Conservation (phyloP, 2,888 invertebrate genomes). For the Syrista parreyssii region DNA sequence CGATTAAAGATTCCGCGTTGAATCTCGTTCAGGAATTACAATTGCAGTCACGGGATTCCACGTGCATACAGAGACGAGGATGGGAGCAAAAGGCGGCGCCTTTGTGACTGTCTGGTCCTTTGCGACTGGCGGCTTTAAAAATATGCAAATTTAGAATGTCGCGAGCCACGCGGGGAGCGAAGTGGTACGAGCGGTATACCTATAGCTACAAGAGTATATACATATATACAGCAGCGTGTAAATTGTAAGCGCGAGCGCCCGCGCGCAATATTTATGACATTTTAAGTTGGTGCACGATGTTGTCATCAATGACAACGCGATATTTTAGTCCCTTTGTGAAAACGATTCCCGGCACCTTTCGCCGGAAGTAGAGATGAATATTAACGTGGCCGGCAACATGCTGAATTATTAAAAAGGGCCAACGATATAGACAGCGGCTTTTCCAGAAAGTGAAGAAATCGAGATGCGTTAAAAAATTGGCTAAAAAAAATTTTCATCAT, state of each 20-base stretch:
- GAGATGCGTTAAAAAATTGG: too few relatives aligned
- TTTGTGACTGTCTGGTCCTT: neutral
- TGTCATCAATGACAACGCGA: constrained; percentile 22
- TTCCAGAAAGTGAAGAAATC: too few relatives aligned
- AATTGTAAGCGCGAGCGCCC: constrained; percentile 11
- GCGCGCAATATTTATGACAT: constrained; percentile 20
- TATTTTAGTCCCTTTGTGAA: constrained; percentile 25
- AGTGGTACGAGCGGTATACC: neutral
- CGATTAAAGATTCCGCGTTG: constrained; percentile 4
- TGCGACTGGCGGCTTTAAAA: constrained; percentile 2
- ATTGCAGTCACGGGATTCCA: constrained; percentile 3
- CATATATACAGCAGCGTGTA: neutral
- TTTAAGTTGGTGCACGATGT: constrained; percentile 18
- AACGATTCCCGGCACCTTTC: constrained; percentile 17
- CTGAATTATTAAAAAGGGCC: constrained; percentile 15
- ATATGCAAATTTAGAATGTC: constrained; percentile 3
- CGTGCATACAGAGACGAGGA: neutral
- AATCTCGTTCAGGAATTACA: neutral
- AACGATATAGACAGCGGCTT: too few relatives aligned
- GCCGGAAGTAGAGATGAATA: constrained; percentile 20
- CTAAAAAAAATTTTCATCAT: too few relatives aligned
- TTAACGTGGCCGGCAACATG: constrained; percentile 12
- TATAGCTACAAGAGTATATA: too few relatives aligned
- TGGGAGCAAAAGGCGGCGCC: neutral
- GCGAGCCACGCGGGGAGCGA: neutral